These are phyloP conservation scores for Trogon melanurus DNA, from an alignment of 2,113 vertebrate species.

Conservation along the genomic window DNA sequence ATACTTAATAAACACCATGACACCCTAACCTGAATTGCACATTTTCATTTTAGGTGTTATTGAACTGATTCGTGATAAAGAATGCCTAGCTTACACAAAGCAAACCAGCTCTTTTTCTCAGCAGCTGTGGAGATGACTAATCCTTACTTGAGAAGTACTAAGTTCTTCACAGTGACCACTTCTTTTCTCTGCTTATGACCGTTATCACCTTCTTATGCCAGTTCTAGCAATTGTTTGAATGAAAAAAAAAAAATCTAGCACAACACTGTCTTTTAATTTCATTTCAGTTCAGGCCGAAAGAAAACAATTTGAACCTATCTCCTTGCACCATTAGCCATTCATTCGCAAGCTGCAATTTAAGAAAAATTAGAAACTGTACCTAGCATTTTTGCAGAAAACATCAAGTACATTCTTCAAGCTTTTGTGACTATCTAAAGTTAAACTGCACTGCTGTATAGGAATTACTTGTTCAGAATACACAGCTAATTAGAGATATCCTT, in stretches of 20 bases:
- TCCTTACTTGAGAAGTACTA: not conserved
- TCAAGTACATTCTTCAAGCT: accelerated
- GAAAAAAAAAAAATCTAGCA: not conserved
- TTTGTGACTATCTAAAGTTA: not conserved
- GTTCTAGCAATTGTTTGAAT: not conserved
- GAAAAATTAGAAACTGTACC: not conserved
- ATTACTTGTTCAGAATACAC: not conserved
- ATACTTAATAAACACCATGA: not conserved
- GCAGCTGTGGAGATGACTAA: not conserved
- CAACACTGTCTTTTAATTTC: not conserved
- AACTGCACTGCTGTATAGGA: not conserved
- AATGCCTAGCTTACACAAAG: not conserved
- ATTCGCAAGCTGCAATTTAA: not conserved
- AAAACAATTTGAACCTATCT: not conserved
- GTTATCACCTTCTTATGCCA: not conserved
- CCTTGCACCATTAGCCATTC: not conserved
- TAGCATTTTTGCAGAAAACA: not conserved
- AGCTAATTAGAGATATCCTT: not conserved
- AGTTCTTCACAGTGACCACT: not conserved
- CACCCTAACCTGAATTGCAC: not conserved
- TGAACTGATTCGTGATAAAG: not conserved
- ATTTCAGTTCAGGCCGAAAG: not conserved
- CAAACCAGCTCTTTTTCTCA: not conserved
- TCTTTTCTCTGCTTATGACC: not conserved
- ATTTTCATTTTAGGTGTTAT: not conserved